Evolutionary conservation across 2,888 invertebrate genomes (phyloP).

Genomic region (Philopedon plagiatum): DNA sequence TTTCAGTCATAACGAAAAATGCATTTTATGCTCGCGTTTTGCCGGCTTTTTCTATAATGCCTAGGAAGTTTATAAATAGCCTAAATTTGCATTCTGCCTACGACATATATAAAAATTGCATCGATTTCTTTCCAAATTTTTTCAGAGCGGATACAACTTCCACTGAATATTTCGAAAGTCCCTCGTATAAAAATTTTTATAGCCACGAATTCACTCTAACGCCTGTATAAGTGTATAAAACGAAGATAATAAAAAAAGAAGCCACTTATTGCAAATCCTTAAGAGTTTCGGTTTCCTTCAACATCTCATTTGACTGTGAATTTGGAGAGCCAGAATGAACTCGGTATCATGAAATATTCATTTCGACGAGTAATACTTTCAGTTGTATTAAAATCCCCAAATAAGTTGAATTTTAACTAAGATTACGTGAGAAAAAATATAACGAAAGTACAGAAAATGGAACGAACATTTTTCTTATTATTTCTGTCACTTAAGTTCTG

Average conservation of each 20-base stretch:
- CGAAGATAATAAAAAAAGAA: conserved; percentile 43
- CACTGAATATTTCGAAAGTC: background rate
- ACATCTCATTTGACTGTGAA: conserved; percentile 65
- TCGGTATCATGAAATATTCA: conserved; percentile 70
- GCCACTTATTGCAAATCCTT: conserved; percentile 42
- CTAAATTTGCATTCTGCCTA: no score
- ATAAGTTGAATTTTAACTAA: conserved; percentile 60
- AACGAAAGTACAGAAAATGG: no score
- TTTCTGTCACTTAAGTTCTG: no score
- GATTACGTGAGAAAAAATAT: conserved; percentile 11
- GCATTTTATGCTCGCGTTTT: no score
- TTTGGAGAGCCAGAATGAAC: conserved; percentile 63
- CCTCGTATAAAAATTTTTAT: conserved; percentile 21
- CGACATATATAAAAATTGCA: no score
- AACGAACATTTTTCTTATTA: no score
- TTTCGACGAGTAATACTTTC: conserved; percentile 68
- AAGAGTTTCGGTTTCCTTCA: conserved; percentile 34
- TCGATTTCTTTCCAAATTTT: no score
- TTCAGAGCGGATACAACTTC: no score
- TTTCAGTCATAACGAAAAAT: no score
- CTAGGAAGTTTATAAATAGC: no score
- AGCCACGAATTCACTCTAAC: conserved; percentile 13
- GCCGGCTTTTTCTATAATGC: no score
- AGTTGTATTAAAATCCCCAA: conserved; percentile 70
- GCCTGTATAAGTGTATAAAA: conserved; percentile 42